Percentiles rank a stretch among this genome's conserved stretches.
phyloP scores from a whole-genome alignment of 2,888 invertebrate species.

The Mayetiola destructor region DNA sequence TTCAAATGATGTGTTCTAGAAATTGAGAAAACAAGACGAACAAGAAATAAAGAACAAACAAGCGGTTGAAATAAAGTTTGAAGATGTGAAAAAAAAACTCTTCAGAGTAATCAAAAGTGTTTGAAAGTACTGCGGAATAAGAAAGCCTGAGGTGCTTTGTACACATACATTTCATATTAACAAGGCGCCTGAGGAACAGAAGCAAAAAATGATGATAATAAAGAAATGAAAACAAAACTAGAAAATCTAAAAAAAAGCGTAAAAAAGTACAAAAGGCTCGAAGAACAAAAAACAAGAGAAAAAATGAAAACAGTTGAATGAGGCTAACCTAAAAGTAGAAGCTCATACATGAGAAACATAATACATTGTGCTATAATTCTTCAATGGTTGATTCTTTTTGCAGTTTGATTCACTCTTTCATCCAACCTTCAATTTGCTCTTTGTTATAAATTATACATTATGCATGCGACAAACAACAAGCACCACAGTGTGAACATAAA shows the following conservation, averaged over 20 bases:
- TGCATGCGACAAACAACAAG: background rate
- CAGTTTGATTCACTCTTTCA: background rate
- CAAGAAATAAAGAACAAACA: background rate
- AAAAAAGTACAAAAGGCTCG: background rate
- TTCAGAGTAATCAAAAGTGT: constrained; percentile 5
- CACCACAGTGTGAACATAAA: background rate
- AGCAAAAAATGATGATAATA: too few relatives aligned
- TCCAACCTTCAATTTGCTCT: constrained; percentile 2
- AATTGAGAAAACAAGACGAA: background rate
- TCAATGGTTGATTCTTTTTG: background rate
- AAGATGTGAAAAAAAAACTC: constrained; percentile 7
- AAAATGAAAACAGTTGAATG: background rate
- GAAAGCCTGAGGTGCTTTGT: constrained; percentile 7
- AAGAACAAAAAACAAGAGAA: background rate
- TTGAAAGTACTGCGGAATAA: background rate
- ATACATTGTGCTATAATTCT: background rate
- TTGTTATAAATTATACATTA: constrained; percentile 7
- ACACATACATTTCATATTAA: constrained; percentile 1
- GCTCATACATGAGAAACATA: background rate
- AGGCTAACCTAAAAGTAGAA: too few relatives aligned
- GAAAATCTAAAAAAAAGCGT: too few relatives aligned
- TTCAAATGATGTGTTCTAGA: background rate
- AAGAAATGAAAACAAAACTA: too few relatives aligned
- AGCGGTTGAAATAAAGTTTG: background rate
- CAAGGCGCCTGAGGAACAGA: too few relatives aligned